Evolutionary conservation across 1,140 invertebrate species (phyloP).

Genomic region (Atta colombica): DNA sequence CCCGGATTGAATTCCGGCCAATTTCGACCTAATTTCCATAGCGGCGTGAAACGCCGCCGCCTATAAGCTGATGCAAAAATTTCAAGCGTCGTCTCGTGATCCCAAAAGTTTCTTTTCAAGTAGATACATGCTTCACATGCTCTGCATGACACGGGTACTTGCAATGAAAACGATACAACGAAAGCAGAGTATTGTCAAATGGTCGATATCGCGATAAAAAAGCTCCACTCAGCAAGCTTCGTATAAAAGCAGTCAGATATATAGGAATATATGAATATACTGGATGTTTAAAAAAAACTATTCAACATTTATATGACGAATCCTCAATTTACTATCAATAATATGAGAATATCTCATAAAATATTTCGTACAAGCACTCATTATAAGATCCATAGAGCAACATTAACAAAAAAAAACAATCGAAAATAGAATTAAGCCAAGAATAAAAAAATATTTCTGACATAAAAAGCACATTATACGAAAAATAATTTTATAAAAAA

Average conservation of each 20-base stretch:
- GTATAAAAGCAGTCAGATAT: neutral
- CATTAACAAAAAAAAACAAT: too few species aligned
- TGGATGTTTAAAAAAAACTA: too few species aligned
- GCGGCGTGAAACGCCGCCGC: conserved; percentile 29
- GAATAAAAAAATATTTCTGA: too few species aligned
- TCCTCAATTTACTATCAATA: neutral
- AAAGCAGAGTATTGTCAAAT: conserved; percentile 22
- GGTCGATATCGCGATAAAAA: conserved; percentile 25
- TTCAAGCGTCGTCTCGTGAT: conserved; percentile 6
- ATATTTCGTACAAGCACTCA: neutral
- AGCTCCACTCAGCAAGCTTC: neutral
- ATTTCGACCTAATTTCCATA: conserved; percentile 75
- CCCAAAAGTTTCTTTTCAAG: neutral
- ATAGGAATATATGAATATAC: neutral
- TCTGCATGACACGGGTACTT: conserved; percentile 2
- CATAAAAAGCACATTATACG: too few species aligned
- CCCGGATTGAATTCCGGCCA: conserved; percentile 73
- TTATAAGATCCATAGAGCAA: too few species aligned
- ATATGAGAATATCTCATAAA: neutral
- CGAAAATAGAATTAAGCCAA: too few species aligned
- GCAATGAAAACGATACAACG: conserved; percentile 31
- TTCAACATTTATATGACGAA: too few species aligned
- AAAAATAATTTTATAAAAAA: too few species aligned
- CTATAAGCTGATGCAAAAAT: conserved; percentile 46
- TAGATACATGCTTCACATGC: conserved; percentile 26